Percentiles rank a stretch among this genome's conserved stretches.
Conservation (phyloP, 1,140 invertebrate species). For the Cydia splendana region DNA sequence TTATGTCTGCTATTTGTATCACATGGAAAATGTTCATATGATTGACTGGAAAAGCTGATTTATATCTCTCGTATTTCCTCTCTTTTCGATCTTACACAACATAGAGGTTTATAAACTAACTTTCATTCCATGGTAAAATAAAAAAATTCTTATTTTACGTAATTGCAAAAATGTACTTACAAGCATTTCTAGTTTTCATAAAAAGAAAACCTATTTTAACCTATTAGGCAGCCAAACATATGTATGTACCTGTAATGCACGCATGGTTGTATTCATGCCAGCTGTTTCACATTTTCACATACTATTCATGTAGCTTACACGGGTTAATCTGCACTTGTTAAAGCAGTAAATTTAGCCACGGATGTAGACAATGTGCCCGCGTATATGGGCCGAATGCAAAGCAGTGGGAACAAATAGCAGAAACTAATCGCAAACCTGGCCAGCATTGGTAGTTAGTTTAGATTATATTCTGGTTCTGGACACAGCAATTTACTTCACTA, state of each 20-base stretch:
- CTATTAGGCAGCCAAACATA: too few species aligned
- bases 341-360: slow-evolving; percentile 29
- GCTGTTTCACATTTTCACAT: neutral
- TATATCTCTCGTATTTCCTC: neutral
- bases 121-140: too few species aligned
- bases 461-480: neutral
- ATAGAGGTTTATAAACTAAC: neutral
- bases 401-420: slow-evolving; percentile 31
- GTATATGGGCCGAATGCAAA: slow-evolving; percentile 5
- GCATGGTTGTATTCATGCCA: neutral
- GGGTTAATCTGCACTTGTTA: slow-evolving; percentile 21
- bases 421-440: slow-evolving; percentile 49
- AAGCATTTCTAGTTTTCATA: too few species aligned
- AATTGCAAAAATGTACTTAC: too few species aligned
- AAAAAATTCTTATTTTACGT: too few species aligned
- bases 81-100: neutral
- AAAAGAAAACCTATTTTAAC: too few species aligned
- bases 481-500: neutral
- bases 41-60: neutral
- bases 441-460: neutral
- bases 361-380: slow-evolving; percentile 26
- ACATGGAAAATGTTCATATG: neutral
- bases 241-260: too few species aligned
- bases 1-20: neutral
- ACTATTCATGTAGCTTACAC: neutral